phyloP scores from a whole-genome alignment of 2,888 invertebrate genomes.

The Lasioglossum pauxillum region DNA sequence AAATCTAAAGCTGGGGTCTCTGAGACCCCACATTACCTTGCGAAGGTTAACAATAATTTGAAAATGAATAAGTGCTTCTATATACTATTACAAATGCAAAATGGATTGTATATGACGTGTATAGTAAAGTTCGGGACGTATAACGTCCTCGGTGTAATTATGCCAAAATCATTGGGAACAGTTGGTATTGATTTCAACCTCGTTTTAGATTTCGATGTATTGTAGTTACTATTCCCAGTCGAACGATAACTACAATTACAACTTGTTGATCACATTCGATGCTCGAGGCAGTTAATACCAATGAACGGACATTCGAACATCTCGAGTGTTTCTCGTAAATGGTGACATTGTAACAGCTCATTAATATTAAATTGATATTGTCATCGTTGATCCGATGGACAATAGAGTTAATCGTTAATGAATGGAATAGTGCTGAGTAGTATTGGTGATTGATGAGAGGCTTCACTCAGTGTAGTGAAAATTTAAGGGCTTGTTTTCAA shows the following conservation, averaged over 20 bases:
- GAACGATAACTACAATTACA: slow-evolving; percentile 1
- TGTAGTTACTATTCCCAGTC: not conserved
- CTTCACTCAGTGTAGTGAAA: not conserved
- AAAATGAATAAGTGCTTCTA: not conserved
- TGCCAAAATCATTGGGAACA: not conserved
- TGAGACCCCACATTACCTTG: too few relatives aligned
- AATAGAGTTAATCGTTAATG: slow-evolving; percentile 9
- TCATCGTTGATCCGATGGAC: slow-evolving; percentile 5
- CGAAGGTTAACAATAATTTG: not conserved
- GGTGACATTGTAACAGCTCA: not conserved
- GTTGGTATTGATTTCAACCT: not conserved
- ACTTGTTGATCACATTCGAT: slow-evolving; percentile 29
- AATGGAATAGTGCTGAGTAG: not conserved
- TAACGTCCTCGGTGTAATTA: not conserved
- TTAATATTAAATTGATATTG: slow-evolving; percentile 21
- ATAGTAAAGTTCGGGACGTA: not conserved
- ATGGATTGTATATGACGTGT: not conserved
- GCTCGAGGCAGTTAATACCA: not conserved
- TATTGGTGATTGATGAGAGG: not conserved
- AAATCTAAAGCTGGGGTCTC: too few relatives aligned
- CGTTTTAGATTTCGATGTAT: not conserved
- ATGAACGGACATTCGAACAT: slow-evolving; percentile 10
- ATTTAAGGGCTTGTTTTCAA: not conserved
- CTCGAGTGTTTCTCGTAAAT: slow-evolving; percentile 23
- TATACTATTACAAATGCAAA: not conserved